A percentile compares a stretch with the other conserved stretches of the same genome.
These are phyloP conservation scores for Pseudopleuronectes americanus DNA, from an alignment of 2,797 vertebrate species.

Conservation along the genomic window DNA sequence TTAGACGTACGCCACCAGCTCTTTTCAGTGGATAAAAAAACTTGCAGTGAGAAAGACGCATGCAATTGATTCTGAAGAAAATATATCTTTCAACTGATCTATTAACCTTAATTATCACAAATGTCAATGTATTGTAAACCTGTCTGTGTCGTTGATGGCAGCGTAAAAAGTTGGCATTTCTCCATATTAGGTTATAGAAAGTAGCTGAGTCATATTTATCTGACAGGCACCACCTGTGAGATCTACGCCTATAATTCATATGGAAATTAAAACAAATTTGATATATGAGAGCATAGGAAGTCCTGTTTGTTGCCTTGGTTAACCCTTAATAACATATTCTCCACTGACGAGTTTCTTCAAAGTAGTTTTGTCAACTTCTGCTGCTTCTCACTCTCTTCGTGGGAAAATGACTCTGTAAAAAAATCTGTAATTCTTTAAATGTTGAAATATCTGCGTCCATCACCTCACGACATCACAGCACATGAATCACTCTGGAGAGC, in stretches of 20 bases:
- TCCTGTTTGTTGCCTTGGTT: constrained; percentile 1
- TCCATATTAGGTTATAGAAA: neutral
- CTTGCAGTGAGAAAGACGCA: constrained; percentile 31
- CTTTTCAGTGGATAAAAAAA: constrained; percentile 39
- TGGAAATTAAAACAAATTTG: constrained; percentile 27
- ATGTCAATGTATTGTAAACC: constrained; percentile 17
- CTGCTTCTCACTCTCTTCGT: neutral
- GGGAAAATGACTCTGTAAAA: neutral
- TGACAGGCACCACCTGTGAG: constrained; percentile 28
- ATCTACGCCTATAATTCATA: constrained; percentile 28
- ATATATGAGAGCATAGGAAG: neutral
- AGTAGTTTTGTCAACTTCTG: neutral
- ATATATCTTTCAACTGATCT: constrained; percentile 30
- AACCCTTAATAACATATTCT: neutral
- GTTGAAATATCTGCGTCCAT: neutral
- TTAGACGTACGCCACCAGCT: constrained; percentile 43
- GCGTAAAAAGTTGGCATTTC: neutral
- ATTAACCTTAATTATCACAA: constrained; percentile 25
- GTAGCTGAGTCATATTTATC: constrained; percentile 23
- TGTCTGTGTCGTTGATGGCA: constrained; percentile 3
- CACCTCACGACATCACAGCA: neutral
- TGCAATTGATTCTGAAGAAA: constrained; percentile 9
- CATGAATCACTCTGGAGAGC: neutral
- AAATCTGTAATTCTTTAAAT: too few species aligned
- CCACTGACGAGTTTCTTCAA: neutral